Evolutionary conservation across 2,797 vertebrate species (phyloP).

Genomic region (Pipistrellus pygmaeus): DNA sequence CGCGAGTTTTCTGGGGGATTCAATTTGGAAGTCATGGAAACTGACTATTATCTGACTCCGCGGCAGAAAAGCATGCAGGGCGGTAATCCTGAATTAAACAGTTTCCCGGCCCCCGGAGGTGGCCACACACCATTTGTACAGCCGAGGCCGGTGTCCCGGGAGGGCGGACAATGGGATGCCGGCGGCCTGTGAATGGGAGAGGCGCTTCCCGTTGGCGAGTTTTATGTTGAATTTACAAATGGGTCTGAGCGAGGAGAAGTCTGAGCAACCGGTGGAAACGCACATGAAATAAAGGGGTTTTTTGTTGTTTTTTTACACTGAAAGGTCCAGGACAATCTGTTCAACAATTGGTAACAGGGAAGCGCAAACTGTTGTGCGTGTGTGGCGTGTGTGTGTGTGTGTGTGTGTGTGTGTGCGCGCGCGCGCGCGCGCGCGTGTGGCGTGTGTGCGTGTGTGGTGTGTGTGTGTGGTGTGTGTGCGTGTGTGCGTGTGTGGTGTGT

Average conservation of each 20-base stretch:
- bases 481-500: too few species aligned
- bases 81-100: conserved; percentile 99
- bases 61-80: conserved; percentile 96
- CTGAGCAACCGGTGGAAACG: conserved; percentile 94
- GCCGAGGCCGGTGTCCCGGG: conserved; percentile 97
- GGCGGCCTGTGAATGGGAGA: conserved; percentile 99
- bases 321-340: conserved; percentile 95
- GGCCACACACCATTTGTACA: conserved; percentile 97
- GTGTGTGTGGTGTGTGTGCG: too few species aligned
- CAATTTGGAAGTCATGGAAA: conserved; percentile 99
- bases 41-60: conserved; percentile 99
- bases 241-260: conserved; percentile 98
- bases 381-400: too few species aligned
- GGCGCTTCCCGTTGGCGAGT: conserved; percentile 93
- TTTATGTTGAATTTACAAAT: conserved; percentile 99
- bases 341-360: conserved; percentile 95
- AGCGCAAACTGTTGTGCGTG: conserved; percentile 82
- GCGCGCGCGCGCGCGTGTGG: too few species aligned
- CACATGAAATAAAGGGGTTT: conserved; percentile 94
- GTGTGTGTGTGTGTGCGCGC: too few species aligned
- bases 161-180: conserved; percentile 99
- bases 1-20: conserved; percentile 91
- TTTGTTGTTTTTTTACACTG: conserved; percentile 90
- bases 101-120: conserved; percentile 94
- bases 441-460: too few species aligned